Evolutionary conservation across 2,888 invertebrate genomes (phyloP).

Genomic region (Drosophila acutilabella): DNA sequence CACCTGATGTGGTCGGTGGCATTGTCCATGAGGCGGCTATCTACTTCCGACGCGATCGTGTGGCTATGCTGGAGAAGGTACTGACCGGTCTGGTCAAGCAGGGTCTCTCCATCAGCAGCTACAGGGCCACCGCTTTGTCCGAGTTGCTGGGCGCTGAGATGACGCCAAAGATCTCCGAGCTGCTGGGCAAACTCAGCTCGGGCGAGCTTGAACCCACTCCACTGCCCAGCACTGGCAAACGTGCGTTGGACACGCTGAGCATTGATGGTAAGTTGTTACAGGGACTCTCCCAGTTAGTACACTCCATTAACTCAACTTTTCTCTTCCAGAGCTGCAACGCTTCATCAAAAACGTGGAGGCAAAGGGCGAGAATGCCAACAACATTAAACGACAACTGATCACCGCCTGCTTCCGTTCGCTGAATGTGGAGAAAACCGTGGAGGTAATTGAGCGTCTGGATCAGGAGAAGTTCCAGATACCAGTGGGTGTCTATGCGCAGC

Average conservation of each 20-base stretch:
- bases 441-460: slow-evolving; percentile 87
- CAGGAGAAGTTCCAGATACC: slow-evolving; percentile 87
- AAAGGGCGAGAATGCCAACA: slow-evolving; percentile 87
- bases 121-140: slow-evolving; percentile 88
- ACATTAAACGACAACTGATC: slow-evolving; percentile 88
- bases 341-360: slow-evolving; percentile 86
- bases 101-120: slow-evolving; percentile 88
- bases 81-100: slow-evolving; percentile 87
- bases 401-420: slow-evolving; percentile 88
- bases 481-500: slow-evolving; percentile 87
- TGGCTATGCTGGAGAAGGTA: slow-evolving; percentile 86
- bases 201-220: slow-evolving; percentile 87
- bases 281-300: no score
- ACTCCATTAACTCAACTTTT: no score
- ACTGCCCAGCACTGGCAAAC: slow-evolving; percentile 82
- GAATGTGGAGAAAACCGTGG: slow-evolving; percentile 87
- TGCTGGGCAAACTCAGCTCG: slow-evolving; percentile 88
- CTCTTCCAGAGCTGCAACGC: slow-evolving; percentile 86
- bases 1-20: slow-evolving; percentile 86
- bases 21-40: slow-evolving; percentile 86
- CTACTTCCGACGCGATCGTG: slow-evolving; percentile 85
- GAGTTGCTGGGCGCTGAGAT: slow-evolving; percentile 88
- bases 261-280: slow-evolving; percentile 78
- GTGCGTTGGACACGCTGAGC: slow-evolving; percentile 79
- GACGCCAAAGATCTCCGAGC: slow-evolving; percentile 88